Percentiles rank a stretch among this genome's conserved stretches.
These are phyloP conservation scores for Triplophysa dalaica DNA, from an alignment of 2,113 vertebrate species.

Conservation along the genomic window DNA sequence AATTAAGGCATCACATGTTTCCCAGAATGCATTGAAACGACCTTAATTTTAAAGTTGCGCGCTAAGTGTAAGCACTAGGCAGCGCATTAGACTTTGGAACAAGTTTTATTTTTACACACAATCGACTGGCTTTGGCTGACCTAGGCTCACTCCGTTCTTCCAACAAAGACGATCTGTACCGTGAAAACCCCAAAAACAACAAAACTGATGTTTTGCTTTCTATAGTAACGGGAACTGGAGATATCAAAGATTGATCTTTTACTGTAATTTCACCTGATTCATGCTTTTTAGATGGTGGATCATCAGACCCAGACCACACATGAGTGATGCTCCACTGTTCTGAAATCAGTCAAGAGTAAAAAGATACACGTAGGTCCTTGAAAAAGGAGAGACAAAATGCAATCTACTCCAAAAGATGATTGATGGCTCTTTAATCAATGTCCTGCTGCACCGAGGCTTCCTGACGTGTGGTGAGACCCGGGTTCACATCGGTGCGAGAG, in stretches of 20 bases:
- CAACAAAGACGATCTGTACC: no score
- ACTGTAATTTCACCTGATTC: constrained; percentile 1
- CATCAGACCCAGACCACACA: constrained; percentile 16
- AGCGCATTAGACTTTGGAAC: no score
- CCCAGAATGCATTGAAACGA: no score
- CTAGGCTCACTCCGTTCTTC: no score
- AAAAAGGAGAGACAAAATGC: constrained; percentile 5
- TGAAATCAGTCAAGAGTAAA: constrained; percentile 20
- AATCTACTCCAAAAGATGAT: constrained; percentile 30
- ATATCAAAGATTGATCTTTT: not conserved
- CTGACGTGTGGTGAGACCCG: constrained; percentile 18
- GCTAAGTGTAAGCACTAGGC: no score
- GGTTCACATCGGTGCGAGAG: constrained; percentile 24
- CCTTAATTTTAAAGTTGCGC: no score
- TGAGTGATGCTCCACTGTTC: constrained; percentile 5
- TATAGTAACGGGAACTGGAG: not conserved
- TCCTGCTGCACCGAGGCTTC: constrained; percentile 25
- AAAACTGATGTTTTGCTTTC: not conserved
- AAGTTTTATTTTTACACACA: no score
- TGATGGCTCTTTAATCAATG: constrained; percentile 46
- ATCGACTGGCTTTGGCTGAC: no score
- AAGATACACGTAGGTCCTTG: not conserved
- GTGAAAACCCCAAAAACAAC: not conserved
- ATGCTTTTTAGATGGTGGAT: not conserved
- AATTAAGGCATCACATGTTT: not conserved